Evolutionary conservation across 2,888 invertebrate species (phyloP), one percentile per base, ranked within the genome.

Genomic region (Synergus itoensis): DNA sequence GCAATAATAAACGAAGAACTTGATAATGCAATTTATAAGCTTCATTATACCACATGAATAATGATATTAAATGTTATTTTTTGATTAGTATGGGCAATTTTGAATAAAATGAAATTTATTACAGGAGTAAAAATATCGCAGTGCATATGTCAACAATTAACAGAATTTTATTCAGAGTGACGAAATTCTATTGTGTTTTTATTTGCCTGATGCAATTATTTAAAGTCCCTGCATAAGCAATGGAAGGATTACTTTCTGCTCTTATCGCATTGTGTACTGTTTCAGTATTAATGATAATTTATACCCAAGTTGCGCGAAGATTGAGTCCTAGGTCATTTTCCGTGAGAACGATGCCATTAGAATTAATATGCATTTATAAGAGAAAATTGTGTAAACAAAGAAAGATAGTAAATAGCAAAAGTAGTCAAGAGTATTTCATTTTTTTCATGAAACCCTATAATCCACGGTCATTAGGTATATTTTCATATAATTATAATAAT

Each of bases 121-220:
- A 4, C 60, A 60, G 60, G 12, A 11, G 21, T 60, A 60, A 60
- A 60, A 60, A 4, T 60, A 11, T 21, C 60, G 4, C 3, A 21
- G 21, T 18, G 18, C 0, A 4, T 60, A 12, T 21, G 60, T 60
- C 60, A 21, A 60, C 11, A 11, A n/a, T n/a, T n/a, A n/a, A 60
- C 2, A 60, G 12, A 8, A 11, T 11, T 28, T 28, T 28, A 28
- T 28, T 60, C 18, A 4, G 11, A 21, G 11, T 18, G 21, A 60
- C 21, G 60, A 21, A 60, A 60, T 60, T 60, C 60, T 60, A 60
- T 60, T 60, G 60, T 60, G 18, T 1, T 60, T 60, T 60, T 60
- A 21, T 21, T 60, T 60, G 4, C 11, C 4, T 60, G 60, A 21
- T 21, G 60, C 9, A 60, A 60, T 60, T 12, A 0, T 21, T 21